phyloP scores from a whole-genome alignment of 1,140 invertebrate species.

The Aporrectodea caliginosa region DNA sequence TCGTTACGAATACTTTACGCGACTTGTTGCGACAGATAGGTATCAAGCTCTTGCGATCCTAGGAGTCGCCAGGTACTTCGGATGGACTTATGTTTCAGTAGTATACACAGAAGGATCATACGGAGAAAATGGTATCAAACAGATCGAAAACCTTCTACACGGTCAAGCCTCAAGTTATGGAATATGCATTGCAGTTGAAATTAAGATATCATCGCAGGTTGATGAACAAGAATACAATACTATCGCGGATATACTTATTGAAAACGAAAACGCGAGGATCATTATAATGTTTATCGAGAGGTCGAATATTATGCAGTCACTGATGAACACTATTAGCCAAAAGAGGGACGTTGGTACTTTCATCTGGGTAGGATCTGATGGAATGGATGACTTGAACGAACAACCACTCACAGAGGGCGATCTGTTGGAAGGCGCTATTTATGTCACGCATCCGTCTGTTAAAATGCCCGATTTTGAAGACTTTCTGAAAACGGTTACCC shows the following conservation, averaged over 20 bases:
- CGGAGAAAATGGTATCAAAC: too few species aligned
- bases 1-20: too few species aligned
- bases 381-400: background rate
- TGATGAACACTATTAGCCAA: background rate
- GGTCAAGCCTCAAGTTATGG: too few species aligned
- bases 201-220: too few species aligned
- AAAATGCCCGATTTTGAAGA: background rate
- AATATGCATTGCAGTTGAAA: too few species aligned
- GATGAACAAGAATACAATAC: background rate
- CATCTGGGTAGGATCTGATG: slow-evolving; percentile 18
- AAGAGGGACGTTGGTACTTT: slow-evolving; percentile 12
- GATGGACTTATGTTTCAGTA: too few species aligned
- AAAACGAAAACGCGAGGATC: background rate
- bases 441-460: background rate
- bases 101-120: too few species aligned
- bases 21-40: too few species aligned
- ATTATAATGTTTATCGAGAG: background rate
- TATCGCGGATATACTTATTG: background rate
- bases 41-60: too few species aligned
- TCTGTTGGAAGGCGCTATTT: background rate
- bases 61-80: too few species aligned
- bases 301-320: background rate
- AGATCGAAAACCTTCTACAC: too few species aligned
- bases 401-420: background rate
- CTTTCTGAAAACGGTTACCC: background rate